Base-by-base conservation (phyloP, 2,888 invertebrate species). In the Anorthoa munda region DNA sequence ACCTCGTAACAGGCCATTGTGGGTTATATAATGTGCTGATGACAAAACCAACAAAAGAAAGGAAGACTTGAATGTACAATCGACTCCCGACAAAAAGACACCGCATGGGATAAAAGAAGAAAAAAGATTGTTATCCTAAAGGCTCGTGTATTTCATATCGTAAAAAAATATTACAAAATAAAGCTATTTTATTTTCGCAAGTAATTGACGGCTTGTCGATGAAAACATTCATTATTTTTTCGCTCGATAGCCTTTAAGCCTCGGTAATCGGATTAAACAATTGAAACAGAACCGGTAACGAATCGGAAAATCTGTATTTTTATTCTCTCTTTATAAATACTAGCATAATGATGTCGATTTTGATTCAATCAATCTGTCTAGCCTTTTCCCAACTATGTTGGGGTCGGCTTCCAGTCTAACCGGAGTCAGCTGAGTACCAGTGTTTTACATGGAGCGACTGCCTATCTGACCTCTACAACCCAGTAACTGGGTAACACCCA, bases 1-100 rank as follows among this genome's bases (percentile, higher is more conserved):
- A 46, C 39, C 48, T 39, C 59, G 18, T 53, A 74, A 74, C 48
- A 75, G 60, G 50, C 55, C 60, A 81, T 61, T 77, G 67, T 64
- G 13, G 18, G n/a, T 46, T 56, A 53, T 39, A 51, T 53, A 58
- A 51, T 58, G 31, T 31, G 17, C 51, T 48, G n/a, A 63, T 74
- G 56, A 80, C 23, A 79, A 63, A 79, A 48, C 15, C 23, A 48
- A 58, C 18, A 63, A 64, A 51, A 4, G 13, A 2, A 63, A 61
- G 23, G 15, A 56, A 46, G 15, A 61, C 39, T 64, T 11, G 5
- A 75, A 59, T 21, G 53, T 26, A 63, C 58, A 59, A 48, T 59
- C 3, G 11, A 31, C 23, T 1, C n/a, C n/a, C 4, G 15, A 39
- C 21, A 51, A 58, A 70, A 79, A 61, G 74, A 58, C n/a, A 59